A percentile compares a stretch with the other conserved stretches of the same genome.
Evolutionary conservation across 2,797 vertebrate species (phyloP).

Genomic region (Cuniculus paca): DNA sequence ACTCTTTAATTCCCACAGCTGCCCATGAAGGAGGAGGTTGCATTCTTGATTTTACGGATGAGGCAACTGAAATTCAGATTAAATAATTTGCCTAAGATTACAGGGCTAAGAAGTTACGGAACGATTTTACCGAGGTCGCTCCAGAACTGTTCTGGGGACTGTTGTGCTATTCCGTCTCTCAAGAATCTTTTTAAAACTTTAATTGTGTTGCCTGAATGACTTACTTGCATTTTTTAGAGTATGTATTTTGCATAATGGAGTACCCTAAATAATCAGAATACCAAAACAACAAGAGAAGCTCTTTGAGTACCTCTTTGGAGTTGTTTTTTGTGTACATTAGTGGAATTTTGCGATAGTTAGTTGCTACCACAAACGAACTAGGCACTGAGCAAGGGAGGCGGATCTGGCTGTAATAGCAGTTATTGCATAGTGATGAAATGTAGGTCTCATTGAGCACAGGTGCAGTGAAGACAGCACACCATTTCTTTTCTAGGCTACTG

Average conservation of each 20-base stretch:
- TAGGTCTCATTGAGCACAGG: not conserved
- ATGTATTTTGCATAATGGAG: not conserved
- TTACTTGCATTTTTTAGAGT: not conserved
- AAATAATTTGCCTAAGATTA: not conserved
- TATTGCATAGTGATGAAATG: not conserved
- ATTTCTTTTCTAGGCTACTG: not conserved
- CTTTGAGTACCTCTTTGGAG: not conserved
- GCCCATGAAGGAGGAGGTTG: too few relatives aligned
- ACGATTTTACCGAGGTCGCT: not conserved
- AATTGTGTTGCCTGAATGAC: slow-evolving; percentile 5
- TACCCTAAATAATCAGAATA: not conserved
- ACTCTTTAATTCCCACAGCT: not conserved
- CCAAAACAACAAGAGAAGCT: not conserved
- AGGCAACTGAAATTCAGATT: not conserved
- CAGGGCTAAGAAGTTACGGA: not conserved
- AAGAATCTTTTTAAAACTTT: not conserved
- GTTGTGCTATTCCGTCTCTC: not conserved
- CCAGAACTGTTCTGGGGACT: not conserved
- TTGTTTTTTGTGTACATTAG: not conserved
- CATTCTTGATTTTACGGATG: not conserved
- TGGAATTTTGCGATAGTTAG: not conserved
- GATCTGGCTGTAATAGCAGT: not conserved
- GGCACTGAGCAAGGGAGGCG: not conserved
- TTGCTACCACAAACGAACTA: not conserved
- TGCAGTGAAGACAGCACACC: not conserved